These are phyloP conservation scores for Melanaphis sacchari DNA, from an alignment of 1,140 invertebrate species.

Conservation along the genomic window DNA sequence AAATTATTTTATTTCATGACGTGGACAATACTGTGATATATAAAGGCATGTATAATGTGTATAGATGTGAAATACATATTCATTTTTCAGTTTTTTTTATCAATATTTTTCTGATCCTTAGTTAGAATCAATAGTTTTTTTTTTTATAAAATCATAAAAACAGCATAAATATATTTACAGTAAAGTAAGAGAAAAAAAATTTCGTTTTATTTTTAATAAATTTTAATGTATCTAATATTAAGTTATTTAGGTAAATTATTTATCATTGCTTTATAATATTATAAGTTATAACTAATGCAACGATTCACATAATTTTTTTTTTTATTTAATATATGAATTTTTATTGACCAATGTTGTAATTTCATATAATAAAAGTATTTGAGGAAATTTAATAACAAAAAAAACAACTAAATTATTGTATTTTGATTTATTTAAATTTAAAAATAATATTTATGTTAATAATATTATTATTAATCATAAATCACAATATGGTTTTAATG, in stretches of 20 bases:
- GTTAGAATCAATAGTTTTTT: not conserved
- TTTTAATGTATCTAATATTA: not conserved
- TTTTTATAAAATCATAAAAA: no score
- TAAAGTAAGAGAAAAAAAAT: no score
- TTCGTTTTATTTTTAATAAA: not conserved
- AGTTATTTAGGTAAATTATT: not conserved
- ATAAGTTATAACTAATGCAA: no score
- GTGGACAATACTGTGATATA: not conserved
- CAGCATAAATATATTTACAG: not conserved
- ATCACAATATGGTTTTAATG: not conserved
- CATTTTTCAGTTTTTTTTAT: not conserved
- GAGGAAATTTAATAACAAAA: not conserved
- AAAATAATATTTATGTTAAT: not conserved
- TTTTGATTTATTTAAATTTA: not conserved
- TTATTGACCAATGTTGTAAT: not conserved
- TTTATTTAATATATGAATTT: no score
- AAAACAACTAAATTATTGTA: not conserved
- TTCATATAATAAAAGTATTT: not conserved
- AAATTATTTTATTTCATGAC: not conserved
- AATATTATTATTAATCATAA: not conserved
- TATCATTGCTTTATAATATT: not conserved
- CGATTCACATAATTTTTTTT: no score
- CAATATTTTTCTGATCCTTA: not conserved
- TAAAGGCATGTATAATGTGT: not conserved
- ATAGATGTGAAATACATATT: not conserved